phyloP scores from a whole-genome alignment of 2,797 vertebrate genomes.

The Semaprochilodus insignis region DNA sequence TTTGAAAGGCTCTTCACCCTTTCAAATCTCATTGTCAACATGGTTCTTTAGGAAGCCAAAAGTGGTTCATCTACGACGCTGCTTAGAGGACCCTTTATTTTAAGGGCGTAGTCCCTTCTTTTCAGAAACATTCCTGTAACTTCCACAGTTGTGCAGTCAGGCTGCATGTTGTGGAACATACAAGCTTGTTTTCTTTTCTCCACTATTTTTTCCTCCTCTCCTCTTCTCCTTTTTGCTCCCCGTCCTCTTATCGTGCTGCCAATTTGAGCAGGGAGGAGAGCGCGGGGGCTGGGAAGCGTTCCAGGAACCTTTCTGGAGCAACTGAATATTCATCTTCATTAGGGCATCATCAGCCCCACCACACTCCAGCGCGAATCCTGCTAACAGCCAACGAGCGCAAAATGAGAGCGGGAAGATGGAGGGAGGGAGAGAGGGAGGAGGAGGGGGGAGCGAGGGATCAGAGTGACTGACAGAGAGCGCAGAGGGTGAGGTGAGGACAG shows the following conservation, averaged over 20 bases:
- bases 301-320: slow-evolving; percentile 78
- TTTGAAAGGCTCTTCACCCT: too few relatives aligned
- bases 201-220: background rate
- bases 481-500: slow-evolving; percentile 24
- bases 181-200: slow-evolving; percentile 3
- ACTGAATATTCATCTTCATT: slow-evolving; percentile 88
- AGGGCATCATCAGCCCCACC: slow-evolving; percentile 74
- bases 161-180: slow-evolving; percentile 4
- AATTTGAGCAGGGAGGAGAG: slow-evolving; percentile 77
- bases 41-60: too few relatives aligned
- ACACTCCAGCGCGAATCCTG: slow-evolving; percentile 69
- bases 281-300: slow-evolving; percentile 76
- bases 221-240: slow-evolving; percentile 31
- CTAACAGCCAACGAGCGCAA: slow-evolving; percentile 76
- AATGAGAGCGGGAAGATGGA: slow-evolving; percentile 45
- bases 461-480: slow-evolving; percentile 27
- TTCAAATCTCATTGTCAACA: too few relatives aligned
- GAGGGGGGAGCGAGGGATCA: slow-evolving; percentile 13
- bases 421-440: slow-evolving; percentile 22
- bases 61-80: too few relatives aligned
- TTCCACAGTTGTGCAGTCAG: background rate
- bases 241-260: slow-evolving; percentile 74
- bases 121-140: background rate
- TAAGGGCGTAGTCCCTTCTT: background rate
- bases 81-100: too few relatives aligned